phyloP scores from a whole-genome alignment of 2,113 vertebrate species.

The Clarias gariepinus region DNA sequence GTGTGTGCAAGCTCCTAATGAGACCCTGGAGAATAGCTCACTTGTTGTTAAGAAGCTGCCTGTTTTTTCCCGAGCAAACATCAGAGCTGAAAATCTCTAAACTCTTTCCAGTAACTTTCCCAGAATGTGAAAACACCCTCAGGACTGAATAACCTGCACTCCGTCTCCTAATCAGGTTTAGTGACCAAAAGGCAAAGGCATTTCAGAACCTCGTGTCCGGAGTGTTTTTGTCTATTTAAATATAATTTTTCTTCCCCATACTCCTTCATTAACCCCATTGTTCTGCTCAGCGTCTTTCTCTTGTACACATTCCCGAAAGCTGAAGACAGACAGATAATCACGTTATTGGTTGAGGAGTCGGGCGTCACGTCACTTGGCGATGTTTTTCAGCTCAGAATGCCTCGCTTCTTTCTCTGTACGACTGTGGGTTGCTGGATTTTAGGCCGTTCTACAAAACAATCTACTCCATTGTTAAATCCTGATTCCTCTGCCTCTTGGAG shows the following conservation, averaged over 20 bases:
- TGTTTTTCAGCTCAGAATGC: slow-evolving; percentile 11
- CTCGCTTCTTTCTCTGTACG: slow-evolving; percentile 27
- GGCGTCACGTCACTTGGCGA: slow-evolving; percentile 5
- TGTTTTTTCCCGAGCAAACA: slow-evolving; percentile 6
- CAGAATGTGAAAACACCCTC: not conserved
- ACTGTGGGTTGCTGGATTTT: slow-evolving; percentile 24
- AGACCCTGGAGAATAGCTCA: slow-evolving; percentile 29
- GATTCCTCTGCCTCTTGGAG: slow-evolving; percentile 15
- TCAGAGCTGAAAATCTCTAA: not conserved
- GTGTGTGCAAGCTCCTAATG: slow-evolving; percentile 25
- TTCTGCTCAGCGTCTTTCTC: not conserved
- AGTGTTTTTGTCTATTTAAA: too few relatives aligned
- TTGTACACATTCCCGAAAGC: not conserved
- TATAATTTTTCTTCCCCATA: not conserved
- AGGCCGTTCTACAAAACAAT: slow-evolving; percentile 44
- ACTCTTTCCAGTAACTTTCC: slow-evolving; percentile 5
- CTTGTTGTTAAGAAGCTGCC: slow-evolving; percentile 12
- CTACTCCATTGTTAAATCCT: slow-evolving; percentile 44
- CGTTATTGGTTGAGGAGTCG: not conserved
- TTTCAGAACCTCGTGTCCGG: not conserved
- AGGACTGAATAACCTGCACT: not conserved
- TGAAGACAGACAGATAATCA: not conserved
- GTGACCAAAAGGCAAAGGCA: not conserved
- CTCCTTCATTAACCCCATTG: not conserved
- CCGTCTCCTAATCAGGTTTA: not conserved